Evolutionary conservation across 2,113 vertebrate species (phyloP).

Genomic region (Eurypyga helias): DNA sequence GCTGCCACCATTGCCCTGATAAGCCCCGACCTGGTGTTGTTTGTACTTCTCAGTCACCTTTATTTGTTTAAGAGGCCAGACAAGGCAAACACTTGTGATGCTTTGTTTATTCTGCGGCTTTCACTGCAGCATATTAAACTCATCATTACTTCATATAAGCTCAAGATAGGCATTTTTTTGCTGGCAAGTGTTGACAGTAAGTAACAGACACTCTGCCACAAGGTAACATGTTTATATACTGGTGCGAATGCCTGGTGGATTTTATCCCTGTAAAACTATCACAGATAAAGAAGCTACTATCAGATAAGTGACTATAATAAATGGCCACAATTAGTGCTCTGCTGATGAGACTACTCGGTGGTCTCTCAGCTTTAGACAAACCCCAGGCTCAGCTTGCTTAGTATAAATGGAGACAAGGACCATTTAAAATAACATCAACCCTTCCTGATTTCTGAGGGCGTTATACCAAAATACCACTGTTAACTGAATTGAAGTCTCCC

Average conservation of each 20-base stretch:
- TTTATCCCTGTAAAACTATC: conserved; percentile 83
- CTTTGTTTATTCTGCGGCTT: conserved; percentile 88
- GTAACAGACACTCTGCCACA: conserved; percentile 80
- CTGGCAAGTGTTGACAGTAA: conserved; percentile 86
- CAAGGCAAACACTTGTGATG: conserved; percentile 87
- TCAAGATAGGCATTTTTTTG: conserved; percentile 67
- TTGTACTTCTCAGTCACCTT: conserved; percentile 77
- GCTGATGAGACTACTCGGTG: conserved; percentile 85
- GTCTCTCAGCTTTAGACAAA: conserved; percentile 80
- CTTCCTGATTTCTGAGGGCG: background rate
- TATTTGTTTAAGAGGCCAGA: conserved; percentile 93
- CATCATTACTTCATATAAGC: conserved; percentile 83
- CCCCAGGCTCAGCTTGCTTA: conserved; percentile 69
- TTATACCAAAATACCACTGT: background rate
- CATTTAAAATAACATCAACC: conserved; percentile 53
- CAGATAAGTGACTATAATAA: conserved; percentile 91
- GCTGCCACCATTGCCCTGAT: background rate
- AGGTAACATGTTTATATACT: conserved; percentile 80
- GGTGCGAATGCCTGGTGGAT: conserved; percentile 80
- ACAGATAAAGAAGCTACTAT: conserved; percentile 87
- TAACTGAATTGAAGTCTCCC: conserved; percentile 6
- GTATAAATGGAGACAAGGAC: conserved; percentile 29
- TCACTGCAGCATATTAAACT: conserved; percentile 88
- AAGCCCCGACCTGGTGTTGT: conserved; percentile 51
- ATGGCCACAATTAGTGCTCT: conserved; percentile 83